These are phyloP conservation scores for Silurus aristotelis DNA, from an alignment of 2,797 vertebrate genomes.

Conservation along the genomic window DNA sequence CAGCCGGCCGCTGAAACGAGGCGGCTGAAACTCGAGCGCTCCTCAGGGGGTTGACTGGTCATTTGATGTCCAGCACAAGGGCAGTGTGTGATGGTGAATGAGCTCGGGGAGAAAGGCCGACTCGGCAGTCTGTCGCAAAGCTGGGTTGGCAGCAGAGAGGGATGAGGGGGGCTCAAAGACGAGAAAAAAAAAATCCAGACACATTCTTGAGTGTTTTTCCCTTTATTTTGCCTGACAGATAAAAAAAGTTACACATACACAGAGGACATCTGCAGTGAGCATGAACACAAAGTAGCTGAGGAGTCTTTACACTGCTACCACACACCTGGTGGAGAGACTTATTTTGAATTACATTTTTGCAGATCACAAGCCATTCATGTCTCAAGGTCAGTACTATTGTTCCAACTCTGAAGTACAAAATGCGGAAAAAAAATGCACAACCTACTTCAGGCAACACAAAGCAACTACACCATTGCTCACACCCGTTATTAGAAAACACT, in stretches of 20 bases:
- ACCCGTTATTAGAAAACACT: conserved; percentile 11
- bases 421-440: conserved; percentile 9
- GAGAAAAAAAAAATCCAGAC: conserved; percentile 33
- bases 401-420: conserved; percentile 20
- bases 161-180: conserved; percentile 27
- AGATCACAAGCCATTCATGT: conserved; percentile 39
- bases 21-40: conserved; percentile 92
- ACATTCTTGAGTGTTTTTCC: conserved; percentile 41
- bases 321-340: conserved; percentile 19
- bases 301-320: conserved; percentile 37
- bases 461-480: conserved; percentile 3
- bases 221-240: conserved; percentile 43
- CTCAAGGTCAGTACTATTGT: conserved; percentile 39
- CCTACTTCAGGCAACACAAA: conserved; percentile 14
- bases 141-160: conserved; percentile 62
- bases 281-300: conserved; percentile 36
- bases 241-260: conserved; percentile 33
- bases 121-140: conserved; percentile 79
- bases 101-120: conserved; percentile 76
- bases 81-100: conserved; percentile 81
- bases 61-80: conserved; percentile 90
- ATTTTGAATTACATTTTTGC: conserved; percentile 32
- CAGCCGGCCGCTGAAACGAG: conserved; percentile 90
- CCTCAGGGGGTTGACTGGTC: conserved; percentile 95
- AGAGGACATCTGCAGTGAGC: conserved; percentile 44